Evolutionary conservation across 1,140 invertebrate genomes (phyloP).

Genomic region (Charaxes varanes): DNA sequence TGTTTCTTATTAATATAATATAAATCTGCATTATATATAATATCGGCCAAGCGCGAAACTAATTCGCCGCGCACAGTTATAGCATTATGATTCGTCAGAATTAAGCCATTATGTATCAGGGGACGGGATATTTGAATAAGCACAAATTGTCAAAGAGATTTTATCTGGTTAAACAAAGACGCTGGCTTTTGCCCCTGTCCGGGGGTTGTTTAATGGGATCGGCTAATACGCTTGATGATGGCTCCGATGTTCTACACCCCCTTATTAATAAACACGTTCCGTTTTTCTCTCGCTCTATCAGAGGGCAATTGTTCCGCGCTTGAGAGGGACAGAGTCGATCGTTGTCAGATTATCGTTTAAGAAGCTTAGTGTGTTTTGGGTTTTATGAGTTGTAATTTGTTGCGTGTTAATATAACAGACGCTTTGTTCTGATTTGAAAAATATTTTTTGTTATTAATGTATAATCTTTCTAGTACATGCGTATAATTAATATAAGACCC

Average conservation of each 20-base stretch:
- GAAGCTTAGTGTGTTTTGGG: conserved; percentile 26
- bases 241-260: conserved; percentile 47
- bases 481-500: no score
- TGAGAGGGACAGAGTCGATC: conserved; percentile 25
- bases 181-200: conserved; percentile 61
- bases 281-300: conserved; percentile 24
- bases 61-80: conserved; percentile 23
- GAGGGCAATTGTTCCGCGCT: conserved; percentile 4
- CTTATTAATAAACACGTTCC: conserved; percentile 53
- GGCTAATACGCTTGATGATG: conserved; percentile 63
- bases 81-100: conserved; percentile 52
- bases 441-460: no score
- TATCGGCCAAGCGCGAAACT: conserved; percentile 23
- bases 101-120: conserved; percentile 57
- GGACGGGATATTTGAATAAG: conserved; percentile 68
- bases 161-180: conserved; percentile 69
- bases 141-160: conserved; percentile 72
- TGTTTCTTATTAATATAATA: no score
- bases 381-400: conserved; percentile 6
- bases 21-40: no score
- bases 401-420: neutral
- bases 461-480: no score
- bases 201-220: conserved; percentile 61
- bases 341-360: conserved; percentile 38
- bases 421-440: neutral